These are phyloP conservation scores for Canis aureus DNA, from an alignment of 2,113 vertebrate species.

Conservation along the genomic window DNA sequence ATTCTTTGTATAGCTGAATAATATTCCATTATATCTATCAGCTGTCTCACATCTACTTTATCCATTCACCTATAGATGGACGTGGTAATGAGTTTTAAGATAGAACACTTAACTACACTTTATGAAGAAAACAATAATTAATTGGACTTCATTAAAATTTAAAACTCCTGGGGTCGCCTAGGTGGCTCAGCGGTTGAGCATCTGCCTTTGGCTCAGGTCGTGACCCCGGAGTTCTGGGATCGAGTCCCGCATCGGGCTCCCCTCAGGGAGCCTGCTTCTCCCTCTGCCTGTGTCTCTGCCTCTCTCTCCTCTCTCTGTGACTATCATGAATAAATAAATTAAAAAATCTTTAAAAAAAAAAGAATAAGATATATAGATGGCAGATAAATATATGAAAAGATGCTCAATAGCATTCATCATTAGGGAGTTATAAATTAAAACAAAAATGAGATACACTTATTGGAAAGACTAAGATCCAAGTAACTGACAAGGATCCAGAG, in stretches of 20 bases:
- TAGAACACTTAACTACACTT: not conserved
- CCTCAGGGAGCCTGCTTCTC: too few species aligned
- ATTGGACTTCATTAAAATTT: not conserved
- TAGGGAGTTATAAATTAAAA: not conserved
- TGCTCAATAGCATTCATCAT: fast-evolving
- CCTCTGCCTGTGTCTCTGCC: too few species aligned
- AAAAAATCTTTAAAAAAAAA: too few species aligned
- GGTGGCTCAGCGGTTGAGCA: too few species aligned
- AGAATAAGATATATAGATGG: not conserved
- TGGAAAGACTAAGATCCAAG: not conserved
- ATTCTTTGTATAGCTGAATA: not conserved
- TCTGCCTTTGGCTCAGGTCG: too few species aligned
- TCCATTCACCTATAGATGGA: not conserved
- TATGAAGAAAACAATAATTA: not conserved
- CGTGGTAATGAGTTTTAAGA: not conserved
- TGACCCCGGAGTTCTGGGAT: too few species aligned
- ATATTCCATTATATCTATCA: not conserved
- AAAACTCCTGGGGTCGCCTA: not conserved
- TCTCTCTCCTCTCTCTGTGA: too few species aligned
- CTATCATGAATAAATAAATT: too few species aligned
- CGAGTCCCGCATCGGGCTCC: too few species aligned
- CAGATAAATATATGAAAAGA: not conserved
- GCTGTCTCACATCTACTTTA: not conserved
- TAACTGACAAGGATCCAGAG: not conserved
- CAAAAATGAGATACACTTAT: not conserved